phyloP scores from a whole-genome alignment of 2,888 invertebrate species.

The Philhelius pedissequus region DNA sequence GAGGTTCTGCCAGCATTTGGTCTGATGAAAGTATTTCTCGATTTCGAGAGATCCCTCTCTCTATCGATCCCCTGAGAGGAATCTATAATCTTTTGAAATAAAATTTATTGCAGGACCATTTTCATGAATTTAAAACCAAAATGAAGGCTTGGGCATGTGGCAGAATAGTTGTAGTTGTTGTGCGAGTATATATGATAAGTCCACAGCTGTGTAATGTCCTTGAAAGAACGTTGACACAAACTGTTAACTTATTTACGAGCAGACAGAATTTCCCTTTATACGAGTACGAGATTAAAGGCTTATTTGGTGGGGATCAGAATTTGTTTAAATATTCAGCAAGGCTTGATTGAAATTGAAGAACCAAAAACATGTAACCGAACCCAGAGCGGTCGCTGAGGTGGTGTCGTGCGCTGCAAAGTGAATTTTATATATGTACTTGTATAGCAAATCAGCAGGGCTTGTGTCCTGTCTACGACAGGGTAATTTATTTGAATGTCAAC shows the following conservation, averaged over 20 bases:
- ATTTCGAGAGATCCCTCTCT: neutral
- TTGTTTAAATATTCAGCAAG: slow-evolving; percentile 27
- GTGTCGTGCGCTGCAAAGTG: slow-evolving; percentile 19
- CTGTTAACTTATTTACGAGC: slow-evolving; percentile 42
- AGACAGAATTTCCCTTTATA: neutral
- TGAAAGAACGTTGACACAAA: slow-evolving; percentile 31
- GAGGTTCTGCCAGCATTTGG: neutral
- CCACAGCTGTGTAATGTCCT: slow-evolving; percentile 21
- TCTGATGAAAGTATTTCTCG: neutral
- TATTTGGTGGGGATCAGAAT: neutral
- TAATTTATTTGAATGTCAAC: slow-evolving; percentile 25
- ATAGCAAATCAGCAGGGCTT: neutral
- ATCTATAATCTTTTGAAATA: slow-evolving; percentile 10
- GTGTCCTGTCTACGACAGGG: slow-evolving; percentile 1
- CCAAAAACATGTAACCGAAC: neutral
- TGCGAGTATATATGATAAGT: neutral
- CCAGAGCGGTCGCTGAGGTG: neutral
- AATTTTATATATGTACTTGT: neutral
- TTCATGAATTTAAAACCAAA: slow-evolving; percentile 8
- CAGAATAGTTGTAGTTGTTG: neutral
- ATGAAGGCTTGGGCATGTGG: neutral
- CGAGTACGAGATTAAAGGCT: slow-evolving; percentile 39
- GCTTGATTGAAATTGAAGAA: slow-evolving; percentile 43
- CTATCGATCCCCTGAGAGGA: neutral
- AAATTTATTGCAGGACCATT: slow-evolving; percentile 24